Conservation (phyloP, 1,140 invertebrate genomes). For the Goniozus legneri region DNA sequence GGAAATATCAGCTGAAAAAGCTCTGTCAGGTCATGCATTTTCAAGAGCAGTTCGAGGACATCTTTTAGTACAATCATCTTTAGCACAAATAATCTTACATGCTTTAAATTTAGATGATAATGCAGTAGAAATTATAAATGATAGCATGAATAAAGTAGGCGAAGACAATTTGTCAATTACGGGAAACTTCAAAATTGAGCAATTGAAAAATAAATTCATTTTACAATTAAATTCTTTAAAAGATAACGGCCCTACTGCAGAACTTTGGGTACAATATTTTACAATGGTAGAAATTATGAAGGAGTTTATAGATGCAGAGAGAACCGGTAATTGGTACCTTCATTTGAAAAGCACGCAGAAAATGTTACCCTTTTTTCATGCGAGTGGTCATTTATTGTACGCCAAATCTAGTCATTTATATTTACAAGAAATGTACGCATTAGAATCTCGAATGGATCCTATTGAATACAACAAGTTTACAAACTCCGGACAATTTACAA, state of each 20-base stretch:
- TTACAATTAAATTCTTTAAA: slow-evolving; percentile 4
- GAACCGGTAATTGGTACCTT: slow-evolving; percentile 29
- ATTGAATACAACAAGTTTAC: not conserved
- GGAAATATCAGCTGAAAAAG: slow-evolving; percentile 36
- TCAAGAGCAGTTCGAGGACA: slow-evolving; percentile 40
- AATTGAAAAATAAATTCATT: slow-evolving; percentile 1
- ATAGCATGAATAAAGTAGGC: slow-evolving; percentile 3
- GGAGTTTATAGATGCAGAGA: slow-evolving; percentile 33
- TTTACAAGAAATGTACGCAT: slow-evolving; percentile 22
- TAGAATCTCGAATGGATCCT: slow-evolving; percentile 7
- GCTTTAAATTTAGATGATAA: slow-evolving; percentile 16
- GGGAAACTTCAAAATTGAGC: not conserved
- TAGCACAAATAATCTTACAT: slow-evolving; percentile 32
- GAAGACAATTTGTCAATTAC: not conserved
- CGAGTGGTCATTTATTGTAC: slow-evolving; percentile 37
- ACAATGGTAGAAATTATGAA: slow-evolving; percentile 23
- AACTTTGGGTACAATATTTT: slow-evolving; percentile 34
- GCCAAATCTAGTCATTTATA: slow-evolving; percentile 35
- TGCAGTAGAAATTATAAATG: slow-evolving; percentile 3
- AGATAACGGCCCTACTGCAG: slow-evolving; percentile 16
- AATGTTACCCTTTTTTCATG: slow-evolving; percentile 48
- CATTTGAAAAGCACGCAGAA: slow-evolving; percentile 29
- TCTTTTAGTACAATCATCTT: slow-evolving; percentile 31
- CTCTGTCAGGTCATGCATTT: slow-evolving; percentile 35
- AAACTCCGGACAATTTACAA: slow-evolving; percentile 6